phyloP scores from a whole-genome alignment of 2,113 vertebrate species.

The Microtus montanus region DNA sequence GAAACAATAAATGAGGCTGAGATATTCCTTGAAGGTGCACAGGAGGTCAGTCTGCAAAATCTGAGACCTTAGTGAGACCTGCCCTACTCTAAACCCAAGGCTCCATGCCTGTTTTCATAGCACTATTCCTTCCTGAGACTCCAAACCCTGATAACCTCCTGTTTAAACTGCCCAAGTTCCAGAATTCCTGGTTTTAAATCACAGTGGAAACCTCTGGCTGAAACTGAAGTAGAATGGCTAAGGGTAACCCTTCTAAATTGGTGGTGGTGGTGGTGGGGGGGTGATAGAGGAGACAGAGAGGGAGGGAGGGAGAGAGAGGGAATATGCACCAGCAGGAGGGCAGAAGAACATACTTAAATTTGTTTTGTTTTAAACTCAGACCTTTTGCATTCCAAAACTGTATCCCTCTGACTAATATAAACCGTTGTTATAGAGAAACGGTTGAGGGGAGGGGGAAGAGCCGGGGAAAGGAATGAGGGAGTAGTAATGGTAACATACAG shows the following conservation, averaged over 20 bases:
- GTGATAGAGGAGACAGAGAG: neutral
- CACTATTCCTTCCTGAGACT: constrained; percentile 69
- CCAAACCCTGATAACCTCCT: constrained; percentile 1
- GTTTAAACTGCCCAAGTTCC: constrained; percentile 38
- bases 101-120: constrained; percentile 38
- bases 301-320: neutral
- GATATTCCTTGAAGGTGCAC: neutral
- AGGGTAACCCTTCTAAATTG: constrained; percentile 52
- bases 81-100: constrained; percentile 54
- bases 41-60: neutral
- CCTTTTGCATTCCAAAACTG: constrained; percentile 76
- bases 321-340: neutral
- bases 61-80: neutral
- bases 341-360: constrained; percentile 35
- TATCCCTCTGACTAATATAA: constrained; percentile 81
- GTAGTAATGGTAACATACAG: constrained; percentile 95
- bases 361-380: constrained; percentile 69
- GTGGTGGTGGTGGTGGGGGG: no score
- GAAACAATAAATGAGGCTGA: constrained; percentile 8
- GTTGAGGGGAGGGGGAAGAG: constrained; percentile 68
- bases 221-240: constrained; percentile 53
- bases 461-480: constrained; percentile 94
- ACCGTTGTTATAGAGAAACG: constrained; percentile 80
- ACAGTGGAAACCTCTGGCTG: constrained; percentile 69
- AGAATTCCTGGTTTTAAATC: constrained; percentile 69